A percentile compares a stretch with the other conserved stretches of the same genome.
Evolutionary conservation across 2,888 invertebrate species (phyloP).

Genomic region (Lepas anatifera): DNA sequence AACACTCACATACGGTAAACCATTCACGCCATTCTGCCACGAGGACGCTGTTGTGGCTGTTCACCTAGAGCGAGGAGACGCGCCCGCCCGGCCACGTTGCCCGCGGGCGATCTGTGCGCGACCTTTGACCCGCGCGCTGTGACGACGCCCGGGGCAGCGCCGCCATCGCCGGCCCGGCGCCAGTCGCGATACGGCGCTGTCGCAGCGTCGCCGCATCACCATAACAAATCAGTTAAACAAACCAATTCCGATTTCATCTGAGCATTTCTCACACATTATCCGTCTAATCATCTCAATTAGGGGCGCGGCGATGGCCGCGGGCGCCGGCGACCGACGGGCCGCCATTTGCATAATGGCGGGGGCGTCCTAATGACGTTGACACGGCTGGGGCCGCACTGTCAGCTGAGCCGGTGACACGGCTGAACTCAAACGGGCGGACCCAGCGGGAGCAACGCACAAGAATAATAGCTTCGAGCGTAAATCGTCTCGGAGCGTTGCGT

Average conservation of each 20-base stretch:
- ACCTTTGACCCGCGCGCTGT: neutral
- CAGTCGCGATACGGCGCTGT: neutral
- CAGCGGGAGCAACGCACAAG: too few species aligned
- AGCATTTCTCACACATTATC: slow-evolving; percentile 10
- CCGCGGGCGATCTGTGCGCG: neutral
- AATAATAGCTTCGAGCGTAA: too few species aligned
- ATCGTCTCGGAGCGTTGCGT: too few species aligned
- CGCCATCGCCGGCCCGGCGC: neutral
- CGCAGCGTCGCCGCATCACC: neutral
- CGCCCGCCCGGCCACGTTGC: neutral
- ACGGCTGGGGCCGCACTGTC: too few species aligned
- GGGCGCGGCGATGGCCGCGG: neutral
- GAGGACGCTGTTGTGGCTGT: too few species aligned
- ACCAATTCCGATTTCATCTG: slow-evolving; percentile 11
- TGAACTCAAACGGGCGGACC: too few species aligned
- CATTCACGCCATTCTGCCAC: too few species aligned
- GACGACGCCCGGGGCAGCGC: neutral
- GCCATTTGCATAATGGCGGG: slow-evolving; percentile 1
- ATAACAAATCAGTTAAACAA: slow-evolving; percentile 11
- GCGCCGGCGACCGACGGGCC: neutral
- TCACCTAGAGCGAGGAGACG: neutral
- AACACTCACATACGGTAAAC: too few species aligned
- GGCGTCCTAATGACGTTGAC: too few species aligned
- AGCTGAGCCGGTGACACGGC: too few species aligned
- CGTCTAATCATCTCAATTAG: slow-evolving; percentile 7